These are phyloP conservation scores for Bufotes viridis DNA, from an alignment of 2,797 vertebrate species.

Conservation along the genomic window DNA sequence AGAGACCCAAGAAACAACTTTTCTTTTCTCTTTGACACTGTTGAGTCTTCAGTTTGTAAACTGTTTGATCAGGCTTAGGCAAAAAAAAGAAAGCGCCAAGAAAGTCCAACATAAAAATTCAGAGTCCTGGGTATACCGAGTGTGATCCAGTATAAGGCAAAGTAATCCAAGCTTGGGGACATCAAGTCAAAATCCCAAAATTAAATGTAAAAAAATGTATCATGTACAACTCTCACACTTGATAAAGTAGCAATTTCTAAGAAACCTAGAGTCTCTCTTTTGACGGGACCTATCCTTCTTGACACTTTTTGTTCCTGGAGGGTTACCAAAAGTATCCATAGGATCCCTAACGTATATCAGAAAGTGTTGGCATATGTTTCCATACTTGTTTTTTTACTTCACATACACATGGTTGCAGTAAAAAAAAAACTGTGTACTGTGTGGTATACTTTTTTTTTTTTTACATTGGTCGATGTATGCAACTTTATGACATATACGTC, in stretches of 20 bases:
- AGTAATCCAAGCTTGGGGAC: not conserved
- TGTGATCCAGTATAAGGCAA: not conserved
- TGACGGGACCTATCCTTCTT: not conserved
- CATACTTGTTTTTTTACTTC: not conserved
- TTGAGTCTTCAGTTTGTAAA: slow-evolving; percentile 46
- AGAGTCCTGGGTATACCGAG: not conserved
- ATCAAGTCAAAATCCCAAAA: not conserved
- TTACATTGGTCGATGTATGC: not conserved
- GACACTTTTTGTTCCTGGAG: not conserved
- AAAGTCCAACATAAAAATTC: not conserved
- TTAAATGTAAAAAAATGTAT: not conserved
- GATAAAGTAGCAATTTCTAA: not conserved
- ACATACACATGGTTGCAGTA: too few relatives aligned
- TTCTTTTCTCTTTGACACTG: slow-evolving; percentile 51
- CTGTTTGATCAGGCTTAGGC: slow-evolving; percentile 1
- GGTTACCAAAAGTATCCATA: not conserved
- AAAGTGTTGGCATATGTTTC: not conserved
- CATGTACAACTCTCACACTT: not conserved
- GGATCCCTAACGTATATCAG: not conserved
- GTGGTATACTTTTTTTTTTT: too few relatives aligned
- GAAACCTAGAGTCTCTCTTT: not conserved
- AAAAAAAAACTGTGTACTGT: too few relatives aligned
- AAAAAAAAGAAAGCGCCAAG: not conserved
- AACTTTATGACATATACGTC: not conserved
- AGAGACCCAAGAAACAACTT: slow-evolving; percentile 53